Evolutionary conservation across 2,797 vertebrate species (phyloP).

Genomic region (Pipistrellus kuhlii): DNA sequence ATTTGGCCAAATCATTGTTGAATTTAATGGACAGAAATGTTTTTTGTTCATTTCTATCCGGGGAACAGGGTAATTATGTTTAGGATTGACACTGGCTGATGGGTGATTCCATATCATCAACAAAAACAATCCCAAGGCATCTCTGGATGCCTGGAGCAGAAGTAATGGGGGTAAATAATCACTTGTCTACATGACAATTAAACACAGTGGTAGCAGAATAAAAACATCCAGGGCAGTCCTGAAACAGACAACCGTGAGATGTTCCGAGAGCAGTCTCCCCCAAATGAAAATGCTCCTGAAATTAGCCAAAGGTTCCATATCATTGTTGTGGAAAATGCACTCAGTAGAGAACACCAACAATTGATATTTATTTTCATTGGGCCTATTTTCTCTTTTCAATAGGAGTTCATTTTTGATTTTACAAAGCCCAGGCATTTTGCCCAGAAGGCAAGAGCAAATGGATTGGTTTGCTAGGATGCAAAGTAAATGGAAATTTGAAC

Average conservation of each 20-base stretch:
- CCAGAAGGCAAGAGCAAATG: constrained; percentile 74
- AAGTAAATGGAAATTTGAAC: constrained; percentile 66
- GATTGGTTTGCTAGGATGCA: constrained; percentile 68
- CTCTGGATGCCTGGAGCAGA: not conserved
- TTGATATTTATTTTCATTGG: constrained; percentile 46
- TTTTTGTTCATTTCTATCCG: not conserved
- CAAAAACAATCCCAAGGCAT: constrained; percentile 12
- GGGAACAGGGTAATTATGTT: not conserved
- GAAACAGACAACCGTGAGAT: not conserved
- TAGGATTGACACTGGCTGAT: not conserved
- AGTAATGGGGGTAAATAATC: not conserved
- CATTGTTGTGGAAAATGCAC: not conserved
- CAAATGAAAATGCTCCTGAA: not conserved
- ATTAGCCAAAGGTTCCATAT: not conserved
- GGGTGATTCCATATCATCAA: not conserved
- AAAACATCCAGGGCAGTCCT: not conserved
- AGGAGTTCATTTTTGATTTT: constrained; percentile 54
- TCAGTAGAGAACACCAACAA: not conserved
- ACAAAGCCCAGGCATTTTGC: constrained; percentile 71
- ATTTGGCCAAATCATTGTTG: not conserved
- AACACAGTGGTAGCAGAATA: not conserved
- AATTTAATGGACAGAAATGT: not conserved
- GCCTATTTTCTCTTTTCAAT: constrained; percentile 61
- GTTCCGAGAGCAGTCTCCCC: not conserved
- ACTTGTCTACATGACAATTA: not conserved